Evolutionary conservation across 2,797 vertebrate genomes (phyloP), one percentile per base, ranked within the genome.

Genomic region (Borostomias antarcticus): DNA sequence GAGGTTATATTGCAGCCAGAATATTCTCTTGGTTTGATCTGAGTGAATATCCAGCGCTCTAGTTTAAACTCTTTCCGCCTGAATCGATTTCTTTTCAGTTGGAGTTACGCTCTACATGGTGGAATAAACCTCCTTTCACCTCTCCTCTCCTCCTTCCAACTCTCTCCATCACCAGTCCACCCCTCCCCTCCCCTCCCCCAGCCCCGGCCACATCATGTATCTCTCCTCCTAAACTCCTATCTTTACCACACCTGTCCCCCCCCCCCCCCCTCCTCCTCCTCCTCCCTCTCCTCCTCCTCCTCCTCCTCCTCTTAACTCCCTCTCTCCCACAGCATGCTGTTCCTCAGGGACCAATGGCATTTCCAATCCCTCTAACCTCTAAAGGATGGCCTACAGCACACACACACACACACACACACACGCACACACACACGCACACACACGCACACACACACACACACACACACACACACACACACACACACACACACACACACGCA

Each of bases 1-100:
- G 25, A 62, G 17, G 54, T 11, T 30, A 68, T 64, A 67, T 68
- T 65, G 74, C 70, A 69, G 67, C 63, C 25, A 45, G 68, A 17
- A 45, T n/a, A 45, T 45, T 45, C 40, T 45, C 40, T 17, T 17
- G 13, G 7, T 6, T 17, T 45, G 40, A 45, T 45, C 40, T 45
- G 7, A 13, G 13, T 45, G 40, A n/a, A 13, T 45, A 13, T 45
- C 40, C 40, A 5, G 13, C 35, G 35, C 40, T 45, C n/a, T 13
- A 45, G n/a, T 45, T 45, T 45, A 45, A 45, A 45, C 40, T n/a
- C 40, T 6, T 15, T 45, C 40, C 40, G 8, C 40, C 40, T n/a
- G 40, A 13, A 45, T 45, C n/a, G 40, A 45, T 45, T 45, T 45
- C 1, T 45, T 45, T 37, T 45, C 40, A 45, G 40, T 45, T 17